Evolutionary conservation across 2,797 vertebrate species (phyloP), one percentile per base, ranked within the genome.

Genomic region (Oreortyx pictus): DNA sequence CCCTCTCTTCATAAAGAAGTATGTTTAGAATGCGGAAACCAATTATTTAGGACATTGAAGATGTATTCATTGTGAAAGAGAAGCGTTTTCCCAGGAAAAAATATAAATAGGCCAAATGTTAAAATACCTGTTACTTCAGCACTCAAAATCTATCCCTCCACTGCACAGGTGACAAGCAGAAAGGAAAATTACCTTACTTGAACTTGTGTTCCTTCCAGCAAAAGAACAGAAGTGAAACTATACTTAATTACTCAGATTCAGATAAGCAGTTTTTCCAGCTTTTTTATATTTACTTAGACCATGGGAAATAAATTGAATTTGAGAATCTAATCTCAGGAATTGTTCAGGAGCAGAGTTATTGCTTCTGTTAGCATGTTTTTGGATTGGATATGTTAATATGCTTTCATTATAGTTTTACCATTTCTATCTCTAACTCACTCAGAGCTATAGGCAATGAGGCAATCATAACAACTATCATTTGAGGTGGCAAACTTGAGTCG

Each of bases 251-350:
- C 29, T 94, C 0, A 0, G 59, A 81, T 70, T 83, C 37, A 92
- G 49, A 82, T 39, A 90, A 89, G 23, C 15, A 82, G n/a, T 77
- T 89, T 93, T 93, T 54, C 25, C 25, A 71, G 4, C 7, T 64
- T 88, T 92, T 90, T 65, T 70, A 9, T 90, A 70, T 86, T 86
- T 92, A 24, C 29, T 64, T 57, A 82, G 61, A 87, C 25, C 24
- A 46, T 41, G 23, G 84, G 72, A 85, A 94, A 94, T 29, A 85
- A 95, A 90, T 71, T 74, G 78, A 87, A 82, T 89, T 80, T 80
- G 25, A 82, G 72, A 93, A 68, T 89, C 75, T 90, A 41, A 90
- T 90, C 64, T 46, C 41, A 85, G 27, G 37, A 90, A 92, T 85
- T 84, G 52, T 82, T 90, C 82, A 82, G 49, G 14, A 90, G 49